Base-by-base conservation (phyloP, 2,113 vertebrate genomes). In the Amphiprion percula region DNA sequence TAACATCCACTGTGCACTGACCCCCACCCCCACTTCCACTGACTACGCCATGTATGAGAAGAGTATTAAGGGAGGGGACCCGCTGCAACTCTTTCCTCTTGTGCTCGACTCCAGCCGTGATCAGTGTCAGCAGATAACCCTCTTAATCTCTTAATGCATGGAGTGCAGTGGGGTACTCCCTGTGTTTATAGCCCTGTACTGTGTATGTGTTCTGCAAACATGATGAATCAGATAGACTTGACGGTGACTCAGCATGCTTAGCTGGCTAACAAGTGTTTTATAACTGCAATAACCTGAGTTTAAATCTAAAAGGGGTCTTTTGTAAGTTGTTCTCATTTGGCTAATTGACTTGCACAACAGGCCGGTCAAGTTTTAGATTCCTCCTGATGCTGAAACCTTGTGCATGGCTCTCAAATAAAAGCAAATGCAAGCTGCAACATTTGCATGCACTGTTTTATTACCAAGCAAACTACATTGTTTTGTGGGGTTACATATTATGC, bases 91-190 rank as follows among this genome's bases (percentile, higher is more conserved):
- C 80, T 73, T 79, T 75, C 54, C 24, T 82, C 64, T 79, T 52
- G 60, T 67, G 44, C 62, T 82, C 68, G 69, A 71, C 78, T 88
- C 67, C 55, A 76, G 85, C 66, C 68, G 65, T 87, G 80, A 87
- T 89, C 68, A 77, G 74, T 77, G 79, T 91, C 83, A 92, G 87
- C 78, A 86, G 80, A 79, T 89, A 74, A 68, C 73, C 61, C 39
- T 62, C 67, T 76, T 93, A 94, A 93, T 94, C 91, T 90, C 85
- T 86, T 94, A 94, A 95, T 92, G 78, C 81, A 87, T 37, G 28
- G 54, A 80, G 80, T 33, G 62, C 50, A 67, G 67, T 41, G 74
- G 79, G 77, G 37, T 77, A 49, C 72, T 72, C 59, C 66, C 68
- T 19, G 11, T 77, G 74, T 83, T 80, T 81, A 77, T 70, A 47